Base-by-base conservation (phyloP, 2,888 invertebrate species). In the Pseudeuparius sepicola region DNA sequence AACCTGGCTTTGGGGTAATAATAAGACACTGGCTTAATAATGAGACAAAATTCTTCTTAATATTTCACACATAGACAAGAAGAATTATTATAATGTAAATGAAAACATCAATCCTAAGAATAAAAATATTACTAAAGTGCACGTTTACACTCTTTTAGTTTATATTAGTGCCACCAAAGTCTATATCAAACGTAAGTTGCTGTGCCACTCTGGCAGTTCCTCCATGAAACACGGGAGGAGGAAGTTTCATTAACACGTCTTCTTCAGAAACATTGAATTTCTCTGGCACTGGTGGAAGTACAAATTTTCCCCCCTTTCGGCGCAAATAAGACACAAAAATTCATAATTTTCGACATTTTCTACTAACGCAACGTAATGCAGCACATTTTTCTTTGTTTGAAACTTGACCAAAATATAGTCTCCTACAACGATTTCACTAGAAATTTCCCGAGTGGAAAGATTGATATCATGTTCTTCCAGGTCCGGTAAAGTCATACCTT, bases 231-330 rank as follows among this genome's bases (percentile, higher is more conserved):
- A 15, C 30, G 4, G 37, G 30, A 24, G 26, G 9, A 17, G 37
- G 37, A 30, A 37, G 24, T 24, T 37, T 37, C 31, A 34, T 35
- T 14, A 39, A 29, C 2, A 35, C 23, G 23, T 39, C 39, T n/a
- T 37, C 28, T 3, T 18, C 10, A 3, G 29, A 11, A 14, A 37
- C 27, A 14, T 14, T 13, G 24, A 11, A 28, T 20, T 25, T 36
- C 13, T 31, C 31, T 7, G 31, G 28, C n/a, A 28, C 7, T 28
- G 27, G 12, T 6, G 34, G 30, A 24, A 30, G 15, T 20, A 33
- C 11, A 14, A 33, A 33, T n/a, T 33, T 33, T 3, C 26, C 20
- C n/a, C 34, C 37, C 10, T 17, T 37, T 13, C 28, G 34, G 15
- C 37, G 33, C 27, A 37, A 34, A 16, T 37, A 37, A 11, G 37